Percentiles rank a stretch among this genome's conserved stretches.
Conservation (phyloP, 2,888 invertebrate species). For the Pachydiplax longipennis region DNA sequence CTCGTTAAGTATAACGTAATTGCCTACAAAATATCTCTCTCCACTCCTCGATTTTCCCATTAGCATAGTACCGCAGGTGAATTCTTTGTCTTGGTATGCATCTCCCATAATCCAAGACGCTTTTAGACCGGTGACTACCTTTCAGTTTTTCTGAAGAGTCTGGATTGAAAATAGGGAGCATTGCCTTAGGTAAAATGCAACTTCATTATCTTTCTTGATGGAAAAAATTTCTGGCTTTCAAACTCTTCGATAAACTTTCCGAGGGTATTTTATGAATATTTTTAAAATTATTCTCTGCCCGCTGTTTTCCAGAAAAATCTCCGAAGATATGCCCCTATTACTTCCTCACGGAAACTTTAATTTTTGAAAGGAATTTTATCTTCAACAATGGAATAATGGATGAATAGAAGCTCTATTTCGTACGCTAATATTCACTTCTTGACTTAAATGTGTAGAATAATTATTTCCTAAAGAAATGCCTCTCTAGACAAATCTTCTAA, state of each 20-base stretch:
- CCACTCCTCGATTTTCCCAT: background rate
- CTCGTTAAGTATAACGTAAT: background rate
- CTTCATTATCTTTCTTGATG: background rate
- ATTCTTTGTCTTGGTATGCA: background rate
- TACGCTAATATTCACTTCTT: background rate
- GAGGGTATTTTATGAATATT: background rate
- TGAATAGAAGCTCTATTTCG: background rate
- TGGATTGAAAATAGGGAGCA: background rate
- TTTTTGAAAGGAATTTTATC: background rate
- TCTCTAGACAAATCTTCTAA: no score
- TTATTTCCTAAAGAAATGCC: background rate
- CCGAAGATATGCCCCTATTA: background rate
- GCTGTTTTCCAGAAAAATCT: background rate
- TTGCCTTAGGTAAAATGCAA: background rate
- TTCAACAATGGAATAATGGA: background rate
- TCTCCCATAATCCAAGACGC: background rate
- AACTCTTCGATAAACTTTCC: background rate
- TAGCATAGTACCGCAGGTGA: background rate
- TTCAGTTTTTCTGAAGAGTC: background rate
- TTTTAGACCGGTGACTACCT: background rate
- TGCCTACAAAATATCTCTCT: background rate
- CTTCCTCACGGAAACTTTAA: background rate
- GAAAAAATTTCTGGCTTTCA: background rate
- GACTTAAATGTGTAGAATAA: background rate
- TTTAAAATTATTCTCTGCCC: background rate